Percentiles rank a stretch among this genome's conserved stretches.
These are phyloP conservation scores for Ceratosolen fusciceps DNA, from an alignment of 1,140 invertebrate genomes.

Conservation along the genomic window DNA sequence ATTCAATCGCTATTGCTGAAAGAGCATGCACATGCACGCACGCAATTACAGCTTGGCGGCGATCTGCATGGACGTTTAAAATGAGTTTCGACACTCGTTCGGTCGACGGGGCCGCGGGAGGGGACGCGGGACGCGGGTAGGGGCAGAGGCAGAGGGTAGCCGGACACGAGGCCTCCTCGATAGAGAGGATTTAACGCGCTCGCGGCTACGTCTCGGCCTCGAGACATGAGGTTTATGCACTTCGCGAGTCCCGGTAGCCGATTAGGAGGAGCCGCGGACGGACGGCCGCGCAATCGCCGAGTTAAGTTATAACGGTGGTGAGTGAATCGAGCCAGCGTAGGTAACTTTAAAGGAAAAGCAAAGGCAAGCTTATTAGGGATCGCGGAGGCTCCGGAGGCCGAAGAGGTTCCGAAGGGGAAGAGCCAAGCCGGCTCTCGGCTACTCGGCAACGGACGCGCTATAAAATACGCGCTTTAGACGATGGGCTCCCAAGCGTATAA, in stretches of 20 bases:
- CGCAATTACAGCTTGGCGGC: neutral
- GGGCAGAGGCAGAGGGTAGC: no score
- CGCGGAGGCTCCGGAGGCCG: no score
- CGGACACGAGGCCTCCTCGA: no score
- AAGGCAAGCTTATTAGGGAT: neutral
- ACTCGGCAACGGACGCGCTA: neutral
- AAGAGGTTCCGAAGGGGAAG: no score
- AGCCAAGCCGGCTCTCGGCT: no score
- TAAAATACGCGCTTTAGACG: conserved; percentile 9
- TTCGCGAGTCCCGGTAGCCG: no score
- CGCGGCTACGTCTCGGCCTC: no score
- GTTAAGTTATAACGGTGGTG: neutral
- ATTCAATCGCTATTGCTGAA: neutral
- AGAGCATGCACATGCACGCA: neutral
- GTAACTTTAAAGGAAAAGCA: conserved; percentile 16
- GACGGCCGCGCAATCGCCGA: no score
- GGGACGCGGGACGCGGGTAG: no score
- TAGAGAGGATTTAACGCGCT: neutral
- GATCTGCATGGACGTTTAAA: neutral
- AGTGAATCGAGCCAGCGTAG: neutral
- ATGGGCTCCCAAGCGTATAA: conserved; percentile 10
- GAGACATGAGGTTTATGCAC: neutral
- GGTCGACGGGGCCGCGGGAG: no score
- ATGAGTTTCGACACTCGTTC: neutral
- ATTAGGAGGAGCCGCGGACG: no score